Evolutionary conservation across 2,888 invertebrate species (phyloP).

Genomic region (Uropetala carovei): DNA sequence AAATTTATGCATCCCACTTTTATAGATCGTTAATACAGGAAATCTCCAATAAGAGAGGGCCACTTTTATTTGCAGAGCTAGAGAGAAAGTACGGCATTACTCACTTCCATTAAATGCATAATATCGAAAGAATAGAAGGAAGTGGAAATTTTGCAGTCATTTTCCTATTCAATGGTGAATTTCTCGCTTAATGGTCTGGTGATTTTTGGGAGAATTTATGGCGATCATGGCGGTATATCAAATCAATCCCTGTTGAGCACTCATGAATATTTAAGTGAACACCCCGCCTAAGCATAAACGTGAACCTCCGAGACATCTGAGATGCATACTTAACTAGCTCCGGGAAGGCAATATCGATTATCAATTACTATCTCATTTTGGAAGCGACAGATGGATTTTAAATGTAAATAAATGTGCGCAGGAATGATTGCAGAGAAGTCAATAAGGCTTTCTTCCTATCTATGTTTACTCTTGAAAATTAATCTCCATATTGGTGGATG

Average conservation of each 20-base stretch:
- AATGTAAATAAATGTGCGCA: background rate
- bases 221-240: background rate
- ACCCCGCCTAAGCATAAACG: background rate
- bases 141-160: too few relatives aligned
- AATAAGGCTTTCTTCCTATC: too few relatives aligned
- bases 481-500: background rate
- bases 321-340: background rate
- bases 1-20: conserved; percentile 1
- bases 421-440: background rate
- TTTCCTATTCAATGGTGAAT: too few relatives aligned
- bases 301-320: background rate
- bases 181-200: background rate
- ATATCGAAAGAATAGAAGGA: too few relatives aligned
- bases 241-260: background rate
- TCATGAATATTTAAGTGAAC: conserved; percentile 4
- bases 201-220: background rate
- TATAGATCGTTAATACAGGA: background rate
- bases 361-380: conserved; percentile 14
- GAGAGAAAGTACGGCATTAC: too few relatives aligned
- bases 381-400: background rate
- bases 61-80: background rate
- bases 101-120: too few relatives aligned
- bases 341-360: background rate
- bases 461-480: background rate
- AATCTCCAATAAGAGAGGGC: background rate